Base-by-base conservation (phyloP, 2,797 vertebrate species). In the Rhyacichthys aspro region DNA sequence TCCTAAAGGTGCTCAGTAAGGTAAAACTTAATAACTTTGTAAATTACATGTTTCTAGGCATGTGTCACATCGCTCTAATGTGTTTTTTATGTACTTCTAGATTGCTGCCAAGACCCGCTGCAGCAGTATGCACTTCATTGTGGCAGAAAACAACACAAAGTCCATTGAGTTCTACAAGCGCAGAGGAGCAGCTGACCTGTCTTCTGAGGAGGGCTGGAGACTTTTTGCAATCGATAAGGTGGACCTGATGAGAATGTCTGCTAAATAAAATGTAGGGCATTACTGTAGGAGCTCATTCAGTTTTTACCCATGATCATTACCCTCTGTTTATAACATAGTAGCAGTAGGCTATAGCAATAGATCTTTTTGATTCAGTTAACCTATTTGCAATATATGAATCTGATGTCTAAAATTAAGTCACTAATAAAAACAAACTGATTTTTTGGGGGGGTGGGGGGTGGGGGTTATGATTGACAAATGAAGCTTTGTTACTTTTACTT, bases 41-140 rank as follows among this genome's bases (percentile, higher is more conserved):
- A 34, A 6, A 57, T 5, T 28, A 5, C 17, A n/a, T 3, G 42
- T 69, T 57, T 2, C 8, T 41, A 8, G 0, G 33, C 19, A 0
- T 23, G 18, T 36, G 11, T 54, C 50, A 7, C 23, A 14, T 48
- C 43, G 17, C 37, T 9, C 37, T 50, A 0, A 16, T 8, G 45
- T 48, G 17, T 16, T 11, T 41, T 54, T 46, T 9, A 32, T 39
- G 3, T 41, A 39, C 14, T 18, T 15, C 23, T 66, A 95, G 95
- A 93, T 74, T 7, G 93, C 93, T 3, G 87, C 94, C 43, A 91
- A 78, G 74, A 91, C 76, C 14, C 83, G 91, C 11, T 94, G 94
- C 55, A 92, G 90, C 32, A 84, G 90, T 70, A 94, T 96, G 92
- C 91, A 94, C 67, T 92, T 94, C 72, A 89, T 93, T 14, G 90